A percentile compares a stretch with the other conserved stretches of the same genome.
Conservation (phyloP, 53 echinoderm and acorn worm genomes). For the Mesocentrotus franciscanus region DNA sequence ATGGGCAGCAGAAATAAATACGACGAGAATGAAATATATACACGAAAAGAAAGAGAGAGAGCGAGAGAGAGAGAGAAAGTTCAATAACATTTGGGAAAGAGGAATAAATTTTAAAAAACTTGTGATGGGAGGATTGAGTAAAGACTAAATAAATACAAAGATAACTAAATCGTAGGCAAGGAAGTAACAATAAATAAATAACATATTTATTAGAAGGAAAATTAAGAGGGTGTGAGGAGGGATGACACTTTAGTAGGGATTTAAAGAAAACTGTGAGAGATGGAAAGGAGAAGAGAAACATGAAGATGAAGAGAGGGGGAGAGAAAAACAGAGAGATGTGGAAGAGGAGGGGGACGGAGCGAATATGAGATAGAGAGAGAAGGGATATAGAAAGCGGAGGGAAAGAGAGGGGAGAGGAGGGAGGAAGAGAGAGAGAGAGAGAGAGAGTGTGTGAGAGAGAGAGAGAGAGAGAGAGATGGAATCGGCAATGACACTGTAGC, state of each 20-base stretch:
- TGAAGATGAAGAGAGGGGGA: neutral
- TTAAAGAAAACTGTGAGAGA: neutral
- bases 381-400: neutral
- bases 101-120: neutral
- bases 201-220: neutral
- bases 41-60: neutral
- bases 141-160: neutral
- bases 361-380: neutral
- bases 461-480: neutral
- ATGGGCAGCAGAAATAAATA: neutral
- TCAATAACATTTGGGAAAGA: neutral
- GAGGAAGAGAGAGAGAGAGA: neutral
- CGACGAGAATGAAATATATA: neutral
- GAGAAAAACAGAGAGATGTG: neutral
- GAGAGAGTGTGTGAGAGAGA: conserved; percentile 37
- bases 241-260: neutral
- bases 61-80: neutral
- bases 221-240: neutral
- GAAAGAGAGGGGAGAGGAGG: neutral
- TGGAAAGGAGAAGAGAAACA: neutral
- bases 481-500: conserved; percentile 68
- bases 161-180: neutral
- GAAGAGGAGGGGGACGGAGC: neutral
- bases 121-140: neutral
- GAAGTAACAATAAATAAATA: neutral